Percentiles rank a stretch among this genome's conserved stretches.
Evolutionary conservation across 2,797 vertebrate species (phyloP).

Genomic region (Squalus acanthias): DNA sequence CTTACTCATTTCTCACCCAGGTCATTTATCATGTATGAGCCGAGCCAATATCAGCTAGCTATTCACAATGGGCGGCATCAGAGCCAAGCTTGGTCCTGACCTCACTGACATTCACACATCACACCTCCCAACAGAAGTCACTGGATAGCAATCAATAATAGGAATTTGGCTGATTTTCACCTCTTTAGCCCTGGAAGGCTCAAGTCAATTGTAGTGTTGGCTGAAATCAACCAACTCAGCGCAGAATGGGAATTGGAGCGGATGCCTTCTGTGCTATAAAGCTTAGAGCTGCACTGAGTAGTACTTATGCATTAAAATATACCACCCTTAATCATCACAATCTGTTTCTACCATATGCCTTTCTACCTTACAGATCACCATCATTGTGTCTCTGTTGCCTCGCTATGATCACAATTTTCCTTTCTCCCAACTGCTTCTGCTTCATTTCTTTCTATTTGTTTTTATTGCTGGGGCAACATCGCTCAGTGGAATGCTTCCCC

Average conservation of each 20-base stretch:
- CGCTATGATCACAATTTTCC: background rate
- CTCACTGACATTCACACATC: background rate
- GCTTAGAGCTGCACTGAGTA: background rate
- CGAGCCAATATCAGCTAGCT: background rate
- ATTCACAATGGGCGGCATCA: background rate
- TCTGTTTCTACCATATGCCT: background rate
- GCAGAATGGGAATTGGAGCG: background rate
- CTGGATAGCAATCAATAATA: background rate
- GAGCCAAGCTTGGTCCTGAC: background rate
- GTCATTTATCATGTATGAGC: background rate
- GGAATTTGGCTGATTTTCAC: background rate
- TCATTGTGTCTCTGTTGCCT: background rate
- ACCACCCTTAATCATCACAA: background rate
- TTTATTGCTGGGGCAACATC: background rate
- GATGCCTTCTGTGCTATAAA: background rate
- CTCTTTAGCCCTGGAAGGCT: background rate
- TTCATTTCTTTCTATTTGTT: background rate
- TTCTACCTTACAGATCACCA: background rate
- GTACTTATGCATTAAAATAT: background rate
- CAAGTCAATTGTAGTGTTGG: background rate
- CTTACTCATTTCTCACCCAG: background rate
- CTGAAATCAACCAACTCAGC: background rate
- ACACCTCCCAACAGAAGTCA: background rate
- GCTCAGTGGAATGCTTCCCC: background rate
- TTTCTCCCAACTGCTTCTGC: background rate